Base-by-base conservation (phyloP, 2,797 vertebrate genomes). In the Sus cebifrons region DNA sequence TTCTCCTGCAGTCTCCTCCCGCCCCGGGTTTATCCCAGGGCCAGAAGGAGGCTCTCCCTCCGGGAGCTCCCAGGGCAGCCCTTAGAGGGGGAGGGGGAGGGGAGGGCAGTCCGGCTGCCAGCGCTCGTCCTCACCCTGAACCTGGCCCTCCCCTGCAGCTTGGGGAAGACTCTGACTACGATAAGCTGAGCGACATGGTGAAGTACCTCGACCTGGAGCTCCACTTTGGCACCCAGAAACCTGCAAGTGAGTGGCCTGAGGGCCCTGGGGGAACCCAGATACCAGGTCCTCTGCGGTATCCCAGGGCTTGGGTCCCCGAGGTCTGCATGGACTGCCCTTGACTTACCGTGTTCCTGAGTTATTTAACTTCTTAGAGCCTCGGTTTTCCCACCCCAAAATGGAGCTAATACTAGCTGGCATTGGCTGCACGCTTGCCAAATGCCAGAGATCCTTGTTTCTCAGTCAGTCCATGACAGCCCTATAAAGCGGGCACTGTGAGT, bases 141-240 rank as follows among this genome's bases (percentile, higher is more conserved):
- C 29, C 62, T 64, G 44, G 89, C 65, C 11, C 23, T 98, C 32
- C 97, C n/a, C 62, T 5, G 18, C 97, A 99, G 99, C 99, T 99
- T 0, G 99, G 99, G 67, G 99, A 99, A 67, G 99, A 99, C 84
- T 99, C 99, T 0, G 99, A 99, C 84, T 99, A 99, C 0, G 99
- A 99, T 97, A 99, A 99, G 97, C 98, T 99, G 98, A 99, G 99
- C 0, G 99, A 99, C 96, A 99, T 99, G 99, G 99, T 99, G 98
- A 99, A 99, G 96, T 99, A 99, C 97, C 98, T 99, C 1, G 99
- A 99, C 98, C 98, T 99, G 97, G 99, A 99, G 98, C 98, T 99
- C 97, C 99, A 99, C 98, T 99, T 99, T 0, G 99, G 99, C 85
- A 99, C 99, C 4, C 99, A 99, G 95, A 99, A 99, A 73, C 98